Base-by-base conservation (phyloP, 2,797 vertebrate genomes). In the Danio albolineatus region DNA sequence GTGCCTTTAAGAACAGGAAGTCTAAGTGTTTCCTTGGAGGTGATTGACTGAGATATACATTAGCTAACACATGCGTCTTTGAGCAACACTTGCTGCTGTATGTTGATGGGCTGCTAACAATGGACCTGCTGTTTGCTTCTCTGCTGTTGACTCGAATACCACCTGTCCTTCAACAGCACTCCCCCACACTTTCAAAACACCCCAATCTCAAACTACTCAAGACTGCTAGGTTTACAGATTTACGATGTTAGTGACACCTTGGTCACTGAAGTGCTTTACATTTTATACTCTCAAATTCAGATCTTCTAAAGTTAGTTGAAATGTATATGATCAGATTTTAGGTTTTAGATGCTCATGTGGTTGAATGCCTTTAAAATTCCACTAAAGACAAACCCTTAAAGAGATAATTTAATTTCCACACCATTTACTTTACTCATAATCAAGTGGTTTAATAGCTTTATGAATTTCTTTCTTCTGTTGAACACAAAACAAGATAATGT, bases 81-180 rank as follows among this genome's bases (percentile, higher is more conserved):
- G 82, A 79, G 82, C 73, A 89, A 89, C 91, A 93, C 89, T 92
- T 90, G 91, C 79, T 87, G 83, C 82, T 85, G 84, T 84, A 82
- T 87, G 86, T 85, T 82, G 85, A 85, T 83, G 69, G 79, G 38
- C 28, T 59, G 43, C 61, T 85, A 90, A 94, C 93, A 95, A 94
- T 89, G 87, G 89, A 77, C 82, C 87, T 89, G 92, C 90, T 94
- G 92, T 94, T 92, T 88, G 81, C 82, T 84, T 67, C 60, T 86
- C 84, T 70, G 80, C 88, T 86, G 88, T 85, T 87, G 89, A 88
- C 87, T 89, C 89, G 88, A 84, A 88, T 92, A 90, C 92, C 94
- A 94, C 93, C 93, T 94, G 93, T 93, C 92, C 90, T 89, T 89
- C 49, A 85, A 83, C 88, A 87, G 84, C 79, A 84, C 81, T 83